Evolutionary conservation across 2,797 vertebrate species (phyloP), one percentile per base, ranked within the genome.

Genomic region (Coregonus sp.): DNA sequence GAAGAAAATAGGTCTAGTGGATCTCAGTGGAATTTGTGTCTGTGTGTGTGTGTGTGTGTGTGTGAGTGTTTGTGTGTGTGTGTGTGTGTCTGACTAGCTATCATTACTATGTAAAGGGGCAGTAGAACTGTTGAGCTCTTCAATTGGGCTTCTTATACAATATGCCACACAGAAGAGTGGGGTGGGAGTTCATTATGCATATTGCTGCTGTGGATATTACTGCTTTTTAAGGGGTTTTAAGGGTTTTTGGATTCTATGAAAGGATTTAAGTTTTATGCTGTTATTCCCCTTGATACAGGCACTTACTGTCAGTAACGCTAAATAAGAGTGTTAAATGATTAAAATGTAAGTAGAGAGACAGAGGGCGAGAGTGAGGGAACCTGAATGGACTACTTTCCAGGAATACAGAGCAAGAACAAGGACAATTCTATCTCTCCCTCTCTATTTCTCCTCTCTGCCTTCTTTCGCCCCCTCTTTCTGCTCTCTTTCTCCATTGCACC

Each of bases 331-430:
- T 4, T 31, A n/a, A 47, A 70, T 40, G 5, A 70, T n/a, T 47
- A 6, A 16, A 37, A 66, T 25, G 14, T 35, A 51, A 52, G 47
- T 51, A 33, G 29, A 66, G 35, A 66, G 18, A n/a, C 3, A 61
- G n/a, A 16, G 47, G 68, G 54, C 5, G 7, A 25, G 56, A 59
- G n/a, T n/a, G n/a, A n/a, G n/a, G n/a, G 5, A 2, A 3, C 12
- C 16, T 68, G 68, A 75, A 81, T 40, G 6, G 76, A 75, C 75
- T 9, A 51, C 50, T 75, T 29, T 75, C 15, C 16, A 29, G 33
- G 9, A 35, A 20, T 0, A 12, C 40, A 11, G 40, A 47, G 40
- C 40, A 47, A 47, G 40, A 9, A 47, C 9, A 11, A 47, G 9
- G 40, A 47, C 9, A 47, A 47, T 47, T 47, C 9, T 47, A 2